Conservation (phyloP, 1,140 invertebrate genomes). For the Leptonema lineaticorne region DNA sequence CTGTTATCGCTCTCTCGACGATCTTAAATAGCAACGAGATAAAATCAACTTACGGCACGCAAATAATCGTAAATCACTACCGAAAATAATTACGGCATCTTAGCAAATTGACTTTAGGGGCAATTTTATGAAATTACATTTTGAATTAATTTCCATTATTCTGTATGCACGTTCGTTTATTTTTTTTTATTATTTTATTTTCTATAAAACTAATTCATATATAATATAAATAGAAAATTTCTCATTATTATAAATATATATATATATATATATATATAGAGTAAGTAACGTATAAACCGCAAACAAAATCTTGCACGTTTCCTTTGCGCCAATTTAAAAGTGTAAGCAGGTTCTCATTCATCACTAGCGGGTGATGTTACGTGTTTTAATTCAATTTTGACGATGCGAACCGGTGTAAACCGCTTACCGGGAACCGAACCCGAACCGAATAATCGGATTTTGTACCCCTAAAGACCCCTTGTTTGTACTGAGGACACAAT, state of each 20-base stretch:
- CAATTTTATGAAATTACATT: slow-evolving; percentile 24
- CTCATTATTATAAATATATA: too few relatives aligned
- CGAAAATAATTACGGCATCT: slow-evolving; percentile 6
- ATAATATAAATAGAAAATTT: too few relatives aligned
- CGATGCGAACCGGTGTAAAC: slow-evolving; percentile 6
- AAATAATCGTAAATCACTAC: slow-evolving; percentile 12
- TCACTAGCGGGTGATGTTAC: slow-evolving; percentile 3
- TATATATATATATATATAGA: too few relatives aligned
- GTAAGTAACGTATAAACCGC: too few relatives aligned
- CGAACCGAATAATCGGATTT: slow-evolving; percentile 25
- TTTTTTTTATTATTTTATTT: too few relatives aligned
- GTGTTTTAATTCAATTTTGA: slow-evolving; percentile 28
- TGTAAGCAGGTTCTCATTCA: too few relatives aligned
- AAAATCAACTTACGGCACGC: neutral
- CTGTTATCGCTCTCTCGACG: too few relatives aligned
- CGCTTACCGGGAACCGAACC: slow-evolving; percentile 3
- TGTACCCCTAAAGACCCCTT: neutral
- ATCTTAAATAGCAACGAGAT: too few relatives aligned
- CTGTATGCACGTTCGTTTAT: too few relatives aligned
- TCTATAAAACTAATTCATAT: too few relatives aligned
- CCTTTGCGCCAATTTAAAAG: too few relatives aligned
- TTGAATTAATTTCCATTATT: slow-evolving; percentile 27
- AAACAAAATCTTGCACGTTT: too few relatives aligned
- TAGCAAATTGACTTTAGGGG: slow-evolving; percentile 17
- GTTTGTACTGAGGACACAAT: slow-evolving; percentile 10